Conservation (phyloP, 2,797 vertebrate genomes). For the Bryconaethiops microstoma region DNA sequence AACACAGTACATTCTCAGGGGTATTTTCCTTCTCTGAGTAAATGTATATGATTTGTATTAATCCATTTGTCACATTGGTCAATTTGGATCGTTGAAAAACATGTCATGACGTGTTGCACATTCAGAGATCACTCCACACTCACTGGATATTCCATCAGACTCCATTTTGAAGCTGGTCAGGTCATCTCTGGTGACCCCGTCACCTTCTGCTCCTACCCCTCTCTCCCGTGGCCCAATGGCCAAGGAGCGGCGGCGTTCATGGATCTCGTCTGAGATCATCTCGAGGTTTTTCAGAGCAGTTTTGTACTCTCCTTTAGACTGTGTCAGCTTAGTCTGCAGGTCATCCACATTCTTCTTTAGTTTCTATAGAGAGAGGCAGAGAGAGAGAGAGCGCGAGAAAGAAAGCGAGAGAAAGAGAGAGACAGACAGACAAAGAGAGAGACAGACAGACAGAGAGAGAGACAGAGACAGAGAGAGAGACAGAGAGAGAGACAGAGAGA, state of each 20-base stretch:
- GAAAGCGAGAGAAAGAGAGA: background rate
- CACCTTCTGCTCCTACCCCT: conserved; percentile 89
- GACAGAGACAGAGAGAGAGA: no score
- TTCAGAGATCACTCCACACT: conserved; percentile 65
- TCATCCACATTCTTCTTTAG: conserved; percentile 94
- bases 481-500: background rate
- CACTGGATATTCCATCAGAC: conserved; percentile 87
- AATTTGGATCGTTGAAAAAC: background rate
- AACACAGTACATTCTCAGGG: no score
- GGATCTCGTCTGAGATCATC: conserved; percentile 96
- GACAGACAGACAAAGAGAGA: background rate
- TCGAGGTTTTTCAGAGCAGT: conserved; percentile 92
- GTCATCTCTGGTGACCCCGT: conserved; percentile 77
- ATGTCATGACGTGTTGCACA: background rate
- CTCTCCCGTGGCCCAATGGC: conserved; percentile 89
- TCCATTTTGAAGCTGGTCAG: conserved; percentile 80
- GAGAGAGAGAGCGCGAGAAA: background rate
- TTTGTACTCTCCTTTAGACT: conserved; percentile 92
- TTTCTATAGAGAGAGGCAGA: conserved; percentile 73
- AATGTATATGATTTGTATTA: background rate
- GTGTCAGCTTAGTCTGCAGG: conserved; percentile 86
- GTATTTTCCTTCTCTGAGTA: no score
- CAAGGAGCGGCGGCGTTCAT: conserved; percentile 84
- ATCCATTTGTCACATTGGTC: no score
- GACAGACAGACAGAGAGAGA: no score